phyloP scores from a whole-genome alignment of 2,797 vertebrate genomes.

The Bradypus variegatus region DNA sequence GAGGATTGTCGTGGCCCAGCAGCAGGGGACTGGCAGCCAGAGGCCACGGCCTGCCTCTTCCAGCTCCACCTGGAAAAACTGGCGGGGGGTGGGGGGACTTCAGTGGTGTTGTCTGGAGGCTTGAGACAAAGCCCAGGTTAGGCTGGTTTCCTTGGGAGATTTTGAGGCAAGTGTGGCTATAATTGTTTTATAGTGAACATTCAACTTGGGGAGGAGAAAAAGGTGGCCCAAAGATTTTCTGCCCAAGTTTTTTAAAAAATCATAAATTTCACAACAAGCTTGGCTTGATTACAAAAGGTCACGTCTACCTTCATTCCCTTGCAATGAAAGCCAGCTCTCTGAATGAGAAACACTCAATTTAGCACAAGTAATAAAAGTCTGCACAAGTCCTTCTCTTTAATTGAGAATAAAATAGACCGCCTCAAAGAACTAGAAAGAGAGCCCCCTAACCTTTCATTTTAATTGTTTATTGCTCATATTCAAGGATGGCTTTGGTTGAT shows the following conservation, averaged over 20 bases:
- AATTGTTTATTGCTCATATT: background rate
- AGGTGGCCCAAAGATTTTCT: background rate
- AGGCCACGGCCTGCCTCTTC: too few species aligned
- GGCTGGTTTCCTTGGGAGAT: background rate
- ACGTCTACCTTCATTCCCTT: background rate
- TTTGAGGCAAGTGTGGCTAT: rapidly evolving
- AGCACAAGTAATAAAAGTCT: background rate
- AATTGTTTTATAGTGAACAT: background rate
- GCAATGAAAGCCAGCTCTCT: too few species aligned
- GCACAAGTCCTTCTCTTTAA: background rate
- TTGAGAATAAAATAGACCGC: background rate
- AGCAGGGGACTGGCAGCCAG: too few species aligned
- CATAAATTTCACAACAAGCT: too few species aligned
- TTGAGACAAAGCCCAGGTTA: too few species aligned
- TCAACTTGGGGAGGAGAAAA: background rate
- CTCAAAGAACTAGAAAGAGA: background rate
- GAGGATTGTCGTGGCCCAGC: too few species aligned
- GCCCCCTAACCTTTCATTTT: background rate
- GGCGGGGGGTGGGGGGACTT: background rate
- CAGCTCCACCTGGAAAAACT: background rate
- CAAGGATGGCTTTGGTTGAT: background rate
- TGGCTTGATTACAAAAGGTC: background rate
- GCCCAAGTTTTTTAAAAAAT: background rate
- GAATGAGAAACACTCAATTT: background rate
- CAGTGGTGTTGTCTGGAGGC: rapidly evolving